Conservation (phyloP, 2,888 invertebrate species). For the Odontomyia ornata region DNA sequence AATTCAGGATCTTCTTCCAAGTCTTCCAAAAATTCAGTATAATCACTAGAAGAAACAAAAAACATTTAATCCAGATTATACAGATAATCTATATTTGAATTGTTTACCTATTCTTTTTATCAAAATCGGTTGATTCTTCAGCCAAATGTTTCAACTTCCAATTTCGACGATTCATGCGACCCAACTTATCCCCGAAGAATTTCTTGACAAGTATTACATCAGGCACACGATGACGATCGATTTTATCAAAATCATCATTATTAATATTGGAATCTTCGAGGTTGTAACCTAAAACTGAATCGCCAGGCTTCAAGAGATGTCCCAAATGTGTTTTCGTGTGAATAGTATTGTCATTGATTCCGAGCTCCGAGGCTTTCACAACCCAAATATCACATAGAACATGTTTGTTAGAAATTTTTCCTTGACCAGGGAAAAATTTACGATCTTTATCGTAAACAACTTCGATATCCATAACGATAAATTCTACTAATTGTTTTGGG, state of each 20-base stretch:
- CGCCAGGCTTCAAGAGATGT: conserved; percentile 90
- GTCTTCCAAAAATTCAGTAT: conserved; percentile 95
- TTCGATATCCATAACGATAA: conserved; percentile 94
- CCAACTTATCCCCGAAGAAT: conserved; percentile 77
- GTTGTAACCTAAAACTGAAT: conserved; percentile 92
- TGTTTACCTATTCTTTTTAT: conserved; percentile 70
- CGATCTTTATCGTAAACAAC: conserved; percentile 70
- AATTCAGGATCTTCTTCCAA: conserved; percentile 92
- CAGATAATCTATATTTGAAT: conserved; percentile 10
- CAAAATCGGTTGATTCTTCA: conserved; percentile 71
- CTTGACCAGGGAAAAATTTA: conserved; percentile 86
- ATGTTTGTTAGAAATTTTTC: conserved; percentile 86
- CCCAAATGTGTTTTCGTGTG: conserved; percentile 95
- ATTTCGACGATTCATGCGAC: conserved; percentile 76
- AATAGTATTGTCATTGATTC: conserved; percentile 80
- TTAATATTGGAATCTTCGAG: conserved; percentile 91
- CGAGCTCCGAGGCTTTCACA: conserved; percentile 85
- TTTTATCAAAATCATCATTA: conserved; percentile 85
- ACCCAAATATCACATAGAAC: conserved; percentile 94
- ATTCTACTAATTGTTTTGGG: conserved; percentile 90
- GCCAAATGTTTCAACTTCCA: conserved; percentile 94
- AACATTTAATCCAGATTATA: conserved; percentile 44
- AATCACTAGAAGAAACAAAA: conserved; percentile 86
- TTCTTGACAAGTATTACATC: conserved; percentile 97
- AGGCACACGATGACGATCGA: conserved; percentile 75